These are phyloP conservation scores for Cepphus grylle DNA, from an alignment of 2,113 vertebrate species.

Conservation along the genomic window DNA sequence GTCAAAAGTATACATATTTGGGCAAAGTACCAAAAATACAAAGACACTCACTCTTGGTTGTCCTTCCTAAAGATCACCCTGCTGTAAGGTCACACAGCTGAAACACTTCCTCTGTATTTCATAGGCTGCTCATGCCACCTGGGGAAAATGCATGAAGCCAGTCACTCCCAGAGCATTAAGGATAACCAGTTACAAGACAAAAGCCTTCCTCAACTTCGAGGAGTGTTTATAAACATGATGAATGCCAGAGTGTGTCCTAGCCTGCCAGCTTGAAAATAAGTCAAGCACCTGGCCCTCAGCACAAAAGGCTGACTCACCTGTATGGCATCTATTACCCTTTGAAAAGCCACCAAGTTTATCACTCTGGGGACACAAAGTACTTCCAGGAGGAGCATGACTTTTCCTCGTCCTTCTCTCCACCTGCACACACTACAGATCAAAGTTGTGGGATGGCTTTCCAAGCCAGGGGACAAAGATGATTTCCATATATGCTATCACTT, in stretches of 20 bases:
- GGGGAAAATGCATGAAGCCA: conserved; percentile 1
- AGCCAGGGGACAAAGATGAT: neutral
- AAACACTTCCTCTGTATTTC: neutral
- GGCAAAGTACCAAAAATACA: neutral
- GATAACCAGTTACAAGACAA: conserved; percentile 33
- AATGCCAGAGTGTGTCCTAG: conserved; percentile 42
- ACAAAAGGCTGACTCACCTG: conserved; percentile 75
- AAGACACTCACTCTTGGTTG: neutral
- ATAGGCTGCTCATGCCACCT: conserved; percentile 22
- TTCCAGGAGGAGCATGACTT: conserved; percentile 12
- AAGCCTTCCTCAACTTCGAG: neutral
- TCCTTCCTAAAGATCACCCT: neutral
- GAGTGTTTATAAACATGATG: conserved; percentile 14
- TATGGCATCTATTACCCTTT: conserved; percentile 32
- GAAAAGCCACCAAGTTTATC: conserved; percentile 40
- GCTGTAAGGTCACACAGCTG: neutral
- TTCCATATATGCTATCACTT: neutral
- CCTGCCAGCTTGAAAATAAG: conserved; percentile 55
- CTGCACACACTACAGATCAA: conserved; percentile 10
- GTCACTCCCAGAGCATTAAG: neutral
- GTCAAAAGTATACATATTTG: neutral
- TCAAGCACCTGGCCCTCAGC: conserved; percentile 57
- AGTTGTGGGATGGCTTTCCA: conserved; percentile 13
- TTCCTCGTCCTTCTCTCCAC: conserved; percentile 41
- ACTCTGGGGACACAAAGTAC: conserved; percentile 35